These are phyloP conservation scores for Phyllostomus discolor DNA, from an alignment of 2,113 vertebrate species.

Conservation along the genomic window DNA sequence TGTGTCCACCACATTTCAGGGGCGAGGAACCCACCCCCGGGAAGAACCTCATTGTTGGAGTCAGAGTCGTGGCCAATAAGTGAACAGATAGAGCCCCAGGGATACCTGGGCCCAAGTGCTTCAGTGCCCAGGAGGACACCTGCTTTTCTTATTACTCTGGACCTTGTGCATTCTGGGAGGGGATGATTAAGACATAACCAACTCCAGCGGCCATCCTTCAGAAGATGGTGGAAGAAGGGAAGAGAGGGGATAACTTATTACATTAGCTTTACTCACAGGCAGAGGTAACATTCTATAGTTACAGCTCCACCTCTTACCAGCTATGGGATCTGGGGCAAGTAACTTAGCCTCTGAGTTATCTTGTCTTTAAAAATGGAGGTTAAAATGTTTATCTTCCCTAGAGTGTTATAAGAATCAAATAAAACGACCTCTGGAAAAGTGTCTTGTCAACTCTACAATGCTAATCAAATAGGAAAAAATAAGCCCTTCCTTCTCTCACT, in stretches of 20 bases:
- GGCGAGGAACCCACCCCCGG: not conserved
- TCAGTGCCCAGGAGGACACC: not conserved
- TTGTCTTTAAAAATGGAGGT: not conserved
- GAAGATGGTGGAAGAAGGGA: not conserved
- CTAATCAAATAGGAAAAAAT: not conserved
- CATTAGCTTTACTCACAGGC: not conserved
- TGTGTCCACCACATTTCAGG: not conserved
- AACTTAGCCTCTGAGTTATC: not conserved
- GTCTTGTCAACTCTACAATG: not conserved
- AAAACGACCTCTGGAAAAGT: conserved; percentile 5
- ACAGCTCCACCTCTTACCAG: not conserved
- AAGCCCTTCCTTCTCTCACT: conserved; percentile 9
- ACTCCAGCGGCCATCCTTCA: not conserved
- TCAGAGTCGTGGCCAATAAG: not conserved
- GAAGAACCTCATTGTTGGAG: not conserved
- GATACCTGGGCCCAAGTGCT: not conserved
- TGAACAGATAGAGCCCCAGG: not conserved
- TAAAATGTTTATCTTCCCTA: not conserved
- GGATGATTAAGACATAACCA: not conserved
- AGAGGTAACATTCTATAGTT: not conserved
- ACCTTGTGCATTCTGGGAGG: not conserved
- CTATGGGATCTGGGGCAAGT: not conserved
- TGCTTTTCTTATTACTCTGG: not conserved
- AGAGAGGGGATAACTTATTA: not conserved
- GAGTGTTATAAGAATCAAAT: not conserved